Base-by-base conservation (phyloP, 2,888 invertebrate species). In the Hirudinaria manillensis region DNA sequence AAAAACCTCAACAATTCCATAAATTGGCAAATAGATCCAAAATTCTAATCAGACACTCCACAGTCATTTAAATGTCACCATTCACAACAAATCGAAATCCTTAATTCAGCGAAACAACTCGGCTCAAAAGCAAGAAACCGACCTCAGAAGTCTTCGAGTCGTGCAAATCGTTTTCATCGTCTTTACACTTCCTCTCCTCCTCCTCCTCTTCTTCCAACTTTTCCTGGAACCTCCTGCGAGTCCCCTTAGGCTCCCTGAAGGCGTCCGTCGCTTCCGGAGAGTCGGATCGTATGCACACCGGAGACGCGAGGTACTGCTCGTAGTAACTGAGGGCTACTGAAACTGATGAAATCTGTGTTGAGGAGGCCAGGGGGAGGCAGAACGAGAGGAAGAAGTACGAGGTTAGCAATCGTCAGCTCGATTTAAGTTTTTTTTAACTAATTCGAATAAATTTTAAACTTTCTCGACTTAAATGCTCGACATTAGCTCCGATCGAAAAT, bases 151-250 rank as follows among this genome's bases (percentile, higher is more conserved):
- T 45, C 45, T 45, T 45, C 45, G 3, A 16, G 45, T 16, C 45
- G 6, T 83, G 78, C 13, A 83, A 78, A 77, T 82, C 82, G 65
- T 84, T 83, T 45, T 83, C 82, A 10, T 83, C 78, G 75, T 82
- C 82, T n/a, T n/a, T n/a, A n/a, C n/a, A n/a, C n/a, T n/a, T n/a
- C n/a, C n/a, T n/a, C n/a, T n/a, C n/a, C 27, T 83, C 83, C 65
- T 83, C 83, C 24, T 79, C 80, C 77, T 83, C 83, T 75, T 83
- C 83, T 75, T 84, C 84, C 7, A 81, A 81, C n/a, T 61, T 61
- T 10, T 61, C 61, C n/a, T 61, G 79, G 75, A 56, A 67, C 72
- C 6, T 27, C 45, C 24, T 72, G 38, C 53, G 71, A 53, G 32
- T 1, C 19, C 3, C 16, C 1, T 13, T 65, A 10, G 13, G 13